Base-by-base conservation (phyloP, 2,797 vertebrate genomes). In the Enteromius viviparus region DNA sequence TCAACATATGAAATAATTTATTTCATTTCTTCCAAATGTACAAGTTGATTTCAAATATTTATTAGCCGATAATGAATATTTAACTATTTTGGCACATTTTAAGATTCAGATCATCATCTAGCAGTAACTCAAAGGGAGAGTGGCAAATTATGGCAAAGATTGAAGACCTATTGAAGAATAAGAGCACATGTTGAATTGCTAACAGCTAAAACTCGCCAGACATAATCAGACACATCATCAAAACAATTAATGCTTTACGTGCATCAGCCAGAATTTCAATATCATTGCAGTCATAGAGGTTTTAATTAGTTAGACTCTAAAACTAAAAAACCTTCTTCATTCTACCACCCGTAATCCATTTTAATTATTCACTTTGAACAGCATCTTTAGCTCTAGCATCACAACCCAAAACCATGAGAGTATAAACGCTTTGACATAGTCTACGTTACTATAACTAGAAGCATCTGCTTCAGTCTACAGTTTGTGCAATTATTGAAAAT, bases 401-500 rank as follows among this genome's bases (percentile, higher is more conserved):
- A 40, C 23, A 69, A 32, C 23, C 49, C 32, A 53, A 76, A 53
- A 42, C n/a, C 19, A 14, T 4, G n/a, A 14, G 17, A 11, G 29
- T 32, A 81, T 51, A 32, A 74, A 72, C 23, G n/a, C 34, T 29
- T 62, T 14, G 19, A 42, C 6, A 40, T 68, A 53, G 32, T 55
- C 6, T 40, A 66, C 6, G 21, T 15, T 81, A 51, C 21, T 53
- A 29, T 21, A 37, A 66, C 47, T 66, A 68, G 15, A 42, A 53
- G 32, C 34, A 29, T 70, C 65, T 21, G 40, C 72, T 83, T 69
- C 74, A 60, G 37, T 77, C 72, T 34, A 23, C 51, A 70, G 53
- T 58, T 55, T 70, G 64, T 78, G 26, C 42, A 77, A 62, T 83
- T 83, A 78, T 32, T 34, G 66, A 42, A 74, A 75, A 84, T 78